Base-by-base conservation (phyloP, 2,113 vertebrate species). In the Picathartes gymnocephalus region DNA sequence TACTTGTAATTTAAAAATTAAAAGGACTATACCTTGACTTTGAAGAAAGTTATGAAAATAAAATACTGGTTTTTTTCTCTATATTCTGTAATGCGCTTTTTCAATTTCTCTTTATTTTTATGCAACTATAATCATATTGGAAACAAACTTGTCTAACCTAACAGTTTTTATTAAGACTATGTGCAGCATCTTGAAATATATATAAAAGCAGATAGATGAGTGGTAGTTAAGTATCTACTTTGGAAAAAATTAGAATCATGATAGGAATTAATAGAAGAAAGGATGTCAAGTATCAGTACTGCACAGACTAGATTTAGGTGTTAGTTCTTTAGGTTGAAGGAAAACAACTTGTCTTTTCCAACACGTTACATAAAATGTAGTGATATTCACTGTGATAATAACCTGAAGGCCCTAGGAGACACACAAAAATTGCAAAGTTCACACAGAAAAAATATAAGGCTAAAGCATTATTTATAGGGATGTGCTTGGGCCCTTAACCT, bases 401-500 rank as follows among this genome's bases (percentile, higher is more conserved):
- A 78, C 60, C 64, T 0, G 0, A 79, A 80, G 53, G 53, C 72
- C 89, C 74, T 81, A 80, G 65, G 68, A 90, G 47, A 62, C 66
- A 50, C 39, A 80, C 35, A 90, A 77, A 92, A 92, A 95, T 61
- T 70, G 42, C 25, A 37, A 92, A 64, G 72, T 68, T 86, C 82
- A 86, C n/a, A 81, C 30, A 58, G 76, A 37, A 79, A 93, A 92
- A 96, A 94, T n/a, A 68, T 27, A 83, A 93, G 51, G 72, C 68
- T 85, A 84, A 95, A 92, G 56, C 68, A 88, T 95, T 96, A 94
- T 93, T 94, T 96, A 93, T 74, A 81, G 40, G 37, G 65, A 83
- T 64, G 76, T 88, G 47, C 88, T 92, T 78, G 56, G 37, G 71
- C 60, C 48, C 79, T 92, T 83, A 95, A 94, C 90, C 88, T 95